Evolutionary conservation across 2,797 vertebrate genomes (phyloP), one percentile per base, ranked within the genome.

Genomic region (Hydrolagus colliei): DNA sequence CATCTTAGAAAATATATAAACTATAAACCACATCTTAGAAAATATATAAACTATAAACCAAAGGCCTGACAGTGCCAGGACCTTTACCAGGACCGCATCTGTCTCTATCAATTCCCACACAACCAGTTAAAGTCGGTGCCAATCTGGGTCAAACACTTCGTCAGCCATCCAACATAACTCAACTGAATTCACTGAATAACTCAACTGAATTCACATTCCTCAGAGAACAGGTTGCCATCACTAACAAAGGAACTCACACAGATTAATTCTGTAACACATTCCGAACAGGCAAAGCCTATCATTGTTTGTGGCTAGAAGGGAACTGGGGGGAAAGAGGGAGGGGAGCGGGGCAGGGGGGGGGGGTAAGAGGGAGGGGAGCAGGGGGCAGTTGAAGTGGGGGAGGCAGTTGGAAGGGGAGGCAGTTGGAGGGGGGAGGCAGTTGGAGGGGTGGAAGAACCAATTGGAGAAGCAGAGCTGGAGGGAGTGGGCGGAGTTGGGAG

Each of bases 211-310:
- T 84, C 41, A 84, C 79, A 84, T 84, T 52, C 41, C 63, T 41
- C 32, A 35, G 32, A 84, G 18, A 71, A 84, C 67, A 84, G 79
- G 52, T 67, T 84, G 32, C 63, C 65, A 84, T 84, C 65, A 84
- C 68, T 68, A 84, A 41, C 71, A 84, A 84, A 84, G 71, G 65
- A 67, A 84, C 62, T 68, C 35, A 67, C 71, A 32, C 18, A 84
- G 71, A 84, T 84, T 67, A 22, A 35, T 71, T 63, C 11, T 16
- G 9, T 82, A 65, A 68, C 79, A 82, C 35, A 82, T 18, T 76
- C 52, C 74, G 14, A 71, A 2, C 32, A 52, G 32, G 27, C 67
- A 18, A 9, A 84, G 79, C 11, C 61, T 41, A 32, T 82, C 52
- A 68, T 68, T 68, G 27, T 71, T 35, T 41, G 79, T 41, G 27